Percentiles rank a stretch among this genome's conserved stretches.
These are phyloP conservation scores for Sisyra nigra DNA, from an alignment of 2,888 invertebrate genomes.

Conservation along the genomic window DNA sequence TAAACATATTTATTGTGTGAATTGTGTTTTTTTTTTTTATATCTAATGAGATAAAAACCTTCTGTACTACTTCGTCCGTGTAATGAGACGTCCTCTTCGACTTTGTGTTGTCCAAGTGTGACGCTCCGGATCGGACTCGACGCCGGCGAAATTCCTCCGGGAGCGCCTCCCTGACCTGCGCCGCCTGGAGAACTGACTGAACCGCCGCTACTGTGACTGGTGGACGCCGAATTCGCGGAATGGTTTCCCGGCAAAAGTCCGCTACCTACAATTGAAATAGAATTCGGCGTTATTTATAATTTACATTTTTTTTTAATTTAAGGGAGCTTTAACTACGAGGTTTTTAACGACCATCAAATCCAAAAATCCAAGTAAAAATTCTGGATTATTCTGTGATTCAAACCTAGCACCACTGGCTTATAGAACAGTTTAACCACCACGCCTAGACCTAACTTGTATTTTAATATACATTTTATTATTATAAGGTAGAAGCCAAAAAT, in stretches of 20 bases:
- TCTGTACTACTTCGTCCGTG: conserved; percentile 44
- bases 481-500: no score
- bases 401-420: no score
- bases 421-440: no score
- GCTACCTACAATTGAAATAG: conserved; percentile 12
- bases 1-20: no score
- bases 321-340: no score
- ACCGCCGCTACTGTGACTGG: conserved; percentile 24
- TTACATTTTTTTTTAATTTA: conserved; percentile 27
- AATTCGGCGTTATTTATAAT: neutral
- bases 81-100: conserved; percentile 45
- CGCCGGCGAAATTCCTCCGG: conserved; percentile 27
- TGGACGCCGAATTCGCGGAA: conserved; percentile 21
- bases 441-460: no score
- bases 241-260: conserved; percentile 18
- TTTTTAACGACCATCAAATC: no score
- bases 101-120: conserved; percentile 29
- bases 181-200: conserved; percentile 21
- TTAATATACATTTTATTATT: no score
- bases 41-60: conserved; percentile 21
- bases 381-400: no score
- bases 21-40: no score
- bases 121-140: conserved; percentile 24
- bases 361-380: no score
- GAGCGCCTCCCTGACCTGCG: conserved; percentile 21